Evolutionary conservation across 2,113 vertebrate genomes (phyloP).

Genomic region (Labeo rohita): DNA sequence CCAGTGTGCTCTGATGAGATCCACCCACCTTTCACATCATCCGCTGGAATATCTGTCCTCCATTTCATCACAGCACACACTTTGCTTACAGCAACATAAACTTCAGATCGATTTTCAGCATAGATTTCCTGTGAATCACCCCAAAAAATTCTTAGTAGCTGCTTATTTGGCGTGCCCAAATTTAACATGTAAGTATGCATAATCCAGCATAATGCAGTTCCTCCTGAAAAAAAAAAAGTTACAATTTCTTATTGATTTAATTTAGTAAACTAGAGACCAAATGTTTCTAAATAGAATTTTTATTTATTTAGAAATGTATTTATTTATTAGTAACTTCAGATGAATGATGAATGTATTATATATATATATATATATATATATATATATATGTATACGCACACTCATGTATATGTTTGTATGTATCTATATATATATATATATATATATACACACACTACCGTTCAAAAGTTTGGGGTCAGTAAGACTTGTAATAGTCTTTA

Average conservation of each 20-base stretch:
- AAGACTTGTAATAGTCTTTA: too few relatives aligned
- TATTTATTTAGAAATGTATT: too few relatives aligned
- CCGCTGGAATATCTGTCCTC: neutral
- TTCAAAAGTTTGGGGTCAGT: too few relatives aligned
- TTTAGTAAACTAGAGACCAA: too few relatives aligned
- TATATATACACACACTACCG: too few relatives aligned
- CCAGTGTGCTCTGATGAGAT: slow-evolving; percentile 15
- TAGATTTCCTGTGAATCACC: neutral
- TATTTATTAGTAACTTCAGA: too few relatives aligned
- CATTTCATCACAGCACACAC: neutral
- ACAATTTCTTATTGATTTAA: neutral
- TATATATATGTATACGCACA: too few relatives aligned
- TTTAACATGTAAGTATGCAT: neutral
- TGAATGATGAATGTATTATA: too few relatives aligned
- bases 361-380: too few relatives aligned
- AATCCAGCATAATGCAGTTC: neutral
- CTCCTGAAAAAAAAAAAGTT: neutral
- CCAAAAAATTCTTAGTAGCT: neutral
- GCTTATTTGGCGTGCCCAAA: neutral
- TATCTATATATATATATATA: too few relatives aligned
- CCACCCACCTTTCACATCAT: slow-evolving; percentile 28
- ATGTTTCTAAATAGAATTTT: too few relatives aligned
- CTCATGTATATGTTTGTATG: too few relatives aligned
- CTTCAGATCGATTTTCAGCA: neutral
- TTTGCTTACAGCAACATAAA: neutral